Evolutionary conservation across 2,888 invertebrate genomes (phyloP).

Genomic region (Uloborus plumipes): DNA sequence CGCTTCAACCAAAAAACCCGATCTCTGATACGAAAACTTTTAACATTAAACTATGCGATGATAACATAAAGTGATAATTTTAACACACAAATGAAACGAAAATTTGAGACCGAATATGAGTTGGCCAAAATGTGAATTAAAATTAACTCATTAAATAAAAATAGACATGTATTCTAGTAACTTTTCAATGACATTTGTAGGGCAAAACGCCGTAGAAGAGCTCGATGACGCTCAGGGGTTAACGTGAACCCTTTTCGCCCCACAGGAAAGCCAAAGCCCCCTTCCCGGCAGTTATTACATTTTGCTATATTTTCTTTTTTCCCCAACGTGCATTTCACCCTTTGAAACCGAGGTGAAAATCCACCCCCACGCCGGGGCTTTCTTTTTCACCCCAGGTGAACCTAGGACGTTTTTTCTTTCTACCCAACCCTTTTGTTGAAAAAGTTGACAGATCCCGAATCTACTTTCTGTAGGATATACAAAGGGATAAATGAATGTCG

Average conservation of each 20-base stretch:
- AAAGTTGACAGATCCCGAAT: neutral
- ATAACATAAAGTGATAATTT: too few species aligned
- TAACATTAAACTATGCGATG: too few species aligned
- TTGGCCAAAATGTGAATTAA: neutral
- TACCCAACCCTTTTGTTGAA: too few species aligned
- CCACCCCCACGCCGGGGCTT: constrained; percentile 47
- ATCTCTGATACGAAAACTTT: too few species aligned
- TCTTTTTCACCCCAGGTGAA: neutral
- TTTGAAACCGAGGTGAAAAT: constrained; percentile 35
- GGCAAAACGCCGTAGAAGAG: constrained; percentile 25
- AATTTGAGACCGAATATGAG: too few species aligned
- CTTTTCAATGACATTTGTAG: constrained; percentile 54
- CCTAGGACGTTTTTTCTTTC: too few species aligned
- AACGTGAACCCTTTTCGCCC: constrained; percentile 55
- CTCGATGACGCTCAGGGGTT: constrained; percentile 57
- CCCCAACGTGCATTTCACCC: constrained; percentile 1
- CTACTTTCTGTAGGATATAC: neutral
- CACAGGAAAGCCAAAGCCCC: neutral
- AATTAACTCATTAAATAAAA: neutral
- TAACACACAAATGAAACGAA: too few species aligned
- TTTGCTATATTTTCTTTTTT: constrained; percentile 27
- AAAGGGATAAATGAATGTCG: constrained; percentile 38
- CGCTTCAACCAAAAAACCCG: too few species aligned
- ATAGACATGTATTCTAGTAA: neutral
- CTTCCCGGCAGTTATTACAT: neutral